Evolutionary conservation across 2,888 invertebrate species (phyloP), one percentile per base, ranked within the genome.

Genomic region (Platycheirus albimanus): DNA sequence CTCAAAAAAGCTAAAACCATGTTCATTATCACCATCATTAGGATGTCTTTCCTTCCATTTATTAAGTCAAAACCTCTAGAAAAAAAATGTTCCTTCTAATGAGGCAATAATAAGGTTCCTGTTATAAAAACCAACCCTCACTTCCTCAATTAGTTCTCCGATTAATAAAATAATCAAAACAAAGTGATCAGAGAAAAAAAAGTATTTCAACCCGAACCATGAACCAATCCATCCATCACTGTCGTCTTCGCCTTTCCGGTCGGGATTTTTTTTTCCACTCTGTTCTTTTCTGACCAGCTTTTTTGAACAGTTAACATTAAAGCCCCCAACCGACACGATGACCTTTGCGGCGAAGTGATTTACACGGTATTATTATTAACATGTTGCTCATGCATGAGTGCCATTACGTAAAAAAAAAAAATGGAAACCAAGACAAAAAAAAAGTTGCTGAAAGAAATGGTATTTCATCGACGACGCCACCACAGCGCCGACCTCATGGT

Each of bases 331-430:
- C 74, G 13, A 63, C 19, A n/a, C 52, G 0, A n/a, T 33, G 76
- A 76, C 61, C 61, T 61, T 45, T 45, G 45, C 45, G 61, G 61
- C 63, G 47, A 76, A 71, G 61, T 81, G 66, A 71, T 66, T 80
- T 75, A 75, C 75, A 70, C 10, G 20, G 49, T 51, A 61, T 66
- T 61, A 61, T 76, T 72, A 71, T 67, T 43, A 71, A 71, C 70
- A 63, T 67, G 49, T 49, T 76, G 76, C 47, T 61, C 61, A 36
- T 36, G 36, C 56, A 64, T 51, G 49, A 49, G 63, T 41, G 51
- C 11, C 8, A 33, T 28, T n/a, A n/a, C n/a, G n/a, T n/a, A n/a
- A n/a, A n/a, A 28, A 17, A 5, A 58, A 28, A 28, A 43, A 10
- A 41, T 20, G 2, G 1, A 36, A n/a, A n/a, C n/a, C n/a, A n/a